These are phyloP conservation scores for Edolisoma coerulescens DNA, from an alignment of 2,113 vertebrate species.

Conservation along the genomic window DNA sequence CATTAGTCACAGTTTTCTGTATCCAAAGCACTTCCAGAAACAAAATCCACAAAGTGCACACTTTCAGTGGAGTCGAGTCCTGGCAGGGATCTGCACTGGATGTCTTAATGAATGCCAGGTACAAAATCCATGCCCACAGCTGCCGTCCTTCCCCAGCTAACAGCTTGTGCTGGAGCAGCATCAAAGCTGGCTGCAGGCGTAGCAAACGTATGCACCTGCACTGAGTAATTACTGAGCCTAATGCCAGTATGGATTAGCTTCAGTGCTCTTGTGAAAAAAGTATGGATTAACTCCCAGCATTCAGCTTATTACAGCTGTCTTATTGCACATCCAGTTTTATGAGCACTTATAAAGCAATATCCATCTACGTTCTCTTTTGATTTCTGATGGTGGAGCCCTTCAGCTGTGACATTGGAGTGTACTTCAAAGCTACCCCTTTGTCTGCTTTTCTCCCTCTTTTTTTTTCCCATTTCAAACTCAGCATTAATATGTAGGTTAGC, in stretches of 20 bases:
- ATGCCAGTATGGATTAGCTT: conserved; percentile 39
- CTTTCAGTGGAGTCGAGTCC: neutral
- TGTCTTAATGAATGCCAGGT: conserved; percentile 15
- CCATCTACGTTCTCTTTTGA: neutral
- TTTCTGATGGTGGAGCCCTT: conserved; percentile 12
- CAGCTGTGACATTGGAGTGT: neutral
- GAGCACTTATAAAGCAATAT: conserved; percentile 18
- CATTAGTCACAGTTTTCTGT: neutral
- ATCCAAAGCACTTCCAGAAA: conserved; percentile 3
- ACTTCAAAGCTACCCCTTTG: neutral
- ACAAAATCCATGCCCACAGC: neutral
- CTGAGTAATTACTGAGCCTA: neutral
- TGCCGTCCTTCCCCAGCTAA: neutral
- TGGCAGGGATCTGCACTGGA: neutral
- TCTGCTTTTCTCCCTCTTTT: neutral
- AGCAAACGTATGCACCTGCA: conserved; percentile 41
- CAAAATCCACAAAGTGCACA: neutral
- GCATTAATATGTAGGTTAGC: neutral
- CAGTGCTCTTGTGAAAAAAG: conserved; percentile 1
- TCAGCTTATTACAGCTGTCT: conserved; percentile 14
- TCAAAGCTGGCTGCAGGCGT: conserved; percentile 27
- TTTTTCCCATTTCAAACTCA: neutral
- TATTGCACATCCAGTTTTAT: neutral
- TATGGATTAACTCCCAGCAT: conserved; percentile 35
- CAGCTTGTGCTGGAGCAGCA: conserved; percentile 39